Conservation (phyloP, 1,140 invertebrate species). For the Aphelenchoides besseyi region DNA sequence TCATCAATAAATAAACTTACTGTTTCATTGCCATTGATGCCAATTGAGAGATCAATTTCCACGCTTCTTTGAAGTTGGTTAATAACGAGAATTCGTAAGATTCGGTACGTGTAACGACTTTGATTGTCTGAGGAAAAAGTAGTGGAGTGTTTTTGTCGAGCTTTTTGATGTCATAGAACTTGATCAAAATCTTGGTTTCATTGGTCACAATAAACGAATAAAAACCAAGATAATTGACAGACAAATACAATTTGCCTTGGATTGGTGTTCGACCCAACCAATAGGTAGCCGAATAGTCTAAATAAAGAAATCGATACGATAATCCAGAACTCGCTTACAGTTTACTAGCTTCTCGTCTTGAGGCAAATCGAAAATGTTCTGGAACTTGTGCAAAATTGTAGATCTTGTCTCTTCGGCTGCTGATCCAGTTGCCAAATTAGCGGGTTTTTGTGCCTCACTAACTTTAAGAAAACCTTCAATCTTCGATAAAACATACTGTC, state of each 20-base stretch:
- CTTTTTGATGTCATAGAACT: constrained; percentile 69
- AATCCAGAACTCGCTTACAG: constrained; percentile 72
- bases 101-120: constrained; percentile 74
- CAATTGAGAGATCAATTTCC: constrained; percentile 84
- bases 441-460: constrained; percentile 13
- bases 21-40: constrained; percentile 95
- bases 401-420: constrained; percentile 71
- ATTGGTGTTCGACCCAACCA: constrained; percentile 84
- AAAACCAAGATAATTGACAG: constrained; percentile 90
- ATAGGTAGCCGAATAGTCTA: constrained; percentile 74
- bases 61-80: constrained; percentile 81
- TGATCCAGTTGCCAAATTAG: constrained; percentile 3
- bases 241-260: constrained; percentile 92
- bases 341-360: constrained; percentile 91
- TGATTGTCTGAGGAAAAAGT: constrained; percentile 79
- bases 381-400: constrained; percentile 76
- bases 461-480: constrained; percentile 69
- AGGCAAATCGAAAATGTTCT: constrained; percentile 81
- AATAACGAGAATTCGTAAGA: constrained; percentile 78
- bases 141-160: constrained; percentile 65
- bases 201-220: constrained; percentile 87
- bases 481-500: constrained; percentile 91
- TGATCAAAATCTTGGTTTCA: constrained; percentile 80
- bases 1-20: constrained; percentile 65
- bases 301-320: constrained; percentile 36